These are phyloP conservation scores for Tinamus guttatus DNA, from an alignment of 2,113 vertebrate species.

Conservation along the genomic window DNA sequence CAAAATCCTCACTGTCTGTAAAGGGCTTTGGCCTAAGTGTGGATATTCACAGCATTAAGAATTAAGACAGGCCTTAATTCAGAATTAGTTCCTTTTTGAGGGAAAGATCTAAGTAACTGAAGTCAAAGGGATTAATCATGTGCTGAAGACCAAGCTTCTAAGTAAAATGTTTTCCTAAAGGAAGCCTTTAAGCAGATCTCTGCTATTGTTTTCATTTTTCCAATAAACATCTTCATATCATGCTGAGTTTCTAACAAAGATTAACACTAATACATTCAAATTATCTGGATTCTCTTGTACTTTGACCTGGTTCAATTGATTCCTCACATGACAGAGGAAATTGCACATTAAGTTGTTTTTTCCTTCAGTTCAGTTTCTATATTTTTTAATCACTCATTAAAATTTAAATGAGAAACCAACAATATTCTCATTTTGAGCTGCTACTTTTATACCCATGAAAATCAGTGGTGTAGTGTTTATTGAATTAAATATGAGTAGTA, in stretches of 20 bases:
- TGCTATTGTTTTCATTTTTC: not conserved
- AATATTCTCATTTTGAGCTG: not conserved
- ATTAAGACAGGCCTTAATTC: not conserved
- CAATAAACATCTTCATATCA: not conserved
- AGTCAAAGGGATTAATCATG: not conserved
- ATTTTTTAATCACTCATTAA: slow-evolving; percentile 1
- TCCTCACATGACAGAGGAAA: not conserved
- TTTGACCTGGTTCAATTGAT: not conserved
- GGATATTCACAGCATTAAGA: not conserved
- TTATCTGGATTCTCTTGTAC: not conserved
- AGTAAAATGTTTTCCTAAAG: not conserved
- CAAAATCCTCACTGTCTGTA: not conserved
- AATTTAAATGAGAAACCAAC: slow-evolving; percentile 25
- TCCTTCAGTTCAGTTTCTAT: not conserved
- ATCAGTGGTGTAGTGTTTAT: not conserved
- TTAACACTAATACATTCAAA: not conserved
- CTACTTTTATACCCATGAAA: not conserved
- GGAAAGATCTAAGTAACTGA: not conserved
- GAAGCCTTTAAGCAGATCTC: not conserved
- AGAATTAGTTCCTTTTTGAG: not conserved
- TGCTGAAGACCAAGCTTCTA: not conserved
- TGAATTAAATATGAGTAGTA: slow-evolving; percentile 5
- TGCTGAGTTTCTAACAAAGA: not conserved
- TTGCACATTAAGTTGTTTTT: not conserved
- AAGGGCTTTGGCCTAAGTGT: not conserved